Evolutionary conservation across 2,797 vertebrate species (phyloP).

Genomic region (Cygnus olor): DNA sequence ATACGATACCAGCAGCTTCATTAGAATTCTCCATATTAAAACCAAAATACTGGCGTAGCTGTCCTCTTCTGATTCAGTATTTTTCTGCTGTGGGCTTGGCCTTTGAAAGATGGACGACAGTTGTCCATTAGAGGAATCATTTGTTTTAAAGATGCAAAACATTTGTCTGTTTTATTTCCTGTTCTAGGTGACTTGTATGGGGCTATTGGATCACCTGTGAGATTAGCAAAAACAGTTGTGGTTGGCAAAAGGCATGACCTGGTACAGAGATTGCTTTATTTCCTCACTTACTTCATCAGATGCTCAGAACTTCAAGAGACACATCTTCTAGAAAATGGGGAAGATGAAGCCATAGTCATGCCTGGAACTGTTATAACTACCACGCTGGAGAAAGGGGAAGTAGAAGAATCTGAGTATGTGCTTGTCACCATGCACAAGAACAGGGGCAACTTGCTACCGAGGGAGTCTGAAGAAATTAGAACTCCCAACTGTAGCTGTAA

Average conservation of each 20-base stretch:
- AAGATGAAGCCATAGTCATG: slow-evolving; percentile 96
- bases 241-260: slow-evolving; percentile 94
- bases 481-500: slow-evolving; percentile 85
- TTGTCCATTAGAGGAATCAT: neutral
- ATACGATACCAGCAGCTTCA: neutral
- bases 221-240: slow-evolving; percentile 91
- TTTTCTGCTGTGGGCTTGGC: neutral
- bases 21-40: neutral
- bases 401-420: slow-evolving; percentile 97
- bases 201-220: slow-evolving; percentile 95
- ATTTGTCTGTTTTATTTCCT: slow-evolving; percentile 4
- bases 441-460: slow-evolving; percentile 86
- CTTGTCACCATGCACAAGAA: slow-evolving; percentile 96
- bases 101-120: neutral
- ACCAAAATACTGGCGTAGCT: neutral
- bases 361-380: slow-evolving; percentile 98
- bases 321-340: slow-evolving; percentile 91
- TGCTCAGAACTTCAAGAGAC: slow-evolving; percentile 98
- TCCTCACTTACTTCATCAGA: slow-evolving; percentile 98
- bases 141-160: neutral
- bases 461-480: slow-evolving; percentile 79
- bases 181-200: slow-evolving; percentile 93
- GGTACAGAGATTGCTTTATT: slow-evolving; percentile 95
- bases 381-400: slow-evolving; percentile 93
- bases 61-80: neutral